These are phyloP conservation scores for Chlorops oryzae DNA, from an alignment of 1,140 invertebrate species.

Conservation along the genomic window DNA sequence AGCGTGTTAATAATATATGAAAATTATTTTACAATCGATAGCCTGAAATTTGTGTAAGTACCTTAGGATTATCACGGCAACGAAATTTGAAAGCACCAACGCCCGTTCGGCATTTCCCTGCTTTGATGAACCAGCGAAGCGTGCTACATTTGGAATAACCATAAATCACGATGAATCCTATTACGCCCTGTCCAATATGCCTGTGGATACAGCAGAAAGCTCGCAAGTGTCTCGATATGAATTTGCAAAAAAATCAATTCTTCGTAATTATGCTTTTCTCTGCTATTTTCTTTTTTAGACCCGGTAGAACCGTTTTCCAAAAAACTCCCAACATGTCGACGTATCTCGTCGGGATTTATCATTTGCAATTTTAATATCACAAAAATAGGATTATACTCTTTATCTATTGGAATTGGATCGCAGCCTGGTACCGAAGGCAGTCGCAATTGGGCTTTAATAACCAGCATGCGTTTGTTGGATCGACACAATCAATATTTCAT, in stretches of 20 bases:
- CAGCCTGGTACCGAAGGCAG: slow-evolving; percentile 32
- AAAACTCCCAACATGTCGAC: slow-evolving; percentile 32
- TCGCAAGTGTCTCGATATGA: too few relatives aligned
- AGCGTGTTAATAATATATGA: slow-evolving; percentile 21
- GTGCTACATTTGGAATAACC: slow-evolving; percentile 68
- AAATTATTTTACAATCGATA: too few relatives aligned
- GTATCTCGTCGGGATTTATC: slow-evolving; percentile 42
- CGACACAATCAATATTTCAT: slow-evolving; percentile 32
- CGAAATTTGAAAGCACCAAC: slow-evolving; percentile 75
- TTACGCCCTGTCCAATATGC: slow-evolving; percentile 72
- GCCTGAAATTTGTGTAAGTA: too few relatives aligned
- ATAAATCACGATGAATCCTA: slow-evolving; percentile 56
- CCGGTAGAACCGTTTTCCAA: slow-evolving; percentile 29
- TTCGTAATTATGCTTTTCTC: too few relatives aligned
- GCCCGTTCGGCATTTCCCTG: slow-evolving; percentile 81
- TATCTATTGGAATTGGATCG: slow-evolving; percentile 34
- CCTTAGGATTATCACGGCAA: slow-evolving; percentile 66
- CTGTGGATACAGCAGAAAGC: slow-evolving; percentile 21
- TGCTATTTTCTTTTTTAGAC: slow-evolving; percentile 12
- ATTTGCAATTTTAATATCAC: slow-evolving; percentile 51
- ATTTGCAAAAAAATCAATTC: too few relatives aligned
- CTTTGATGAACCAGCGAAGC: slow-evolving; percentile 81
- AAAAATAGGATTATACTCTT: slow-evolving; percentile 38
- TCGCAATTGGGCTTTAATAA: slow-evolving; percentile 37
- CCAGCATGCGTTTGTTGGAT: slow-evolving; percentile 33